Conservation (phyloP, 2,888 invertebrate genomes). For the Pilophorus perplexus region DNA sequence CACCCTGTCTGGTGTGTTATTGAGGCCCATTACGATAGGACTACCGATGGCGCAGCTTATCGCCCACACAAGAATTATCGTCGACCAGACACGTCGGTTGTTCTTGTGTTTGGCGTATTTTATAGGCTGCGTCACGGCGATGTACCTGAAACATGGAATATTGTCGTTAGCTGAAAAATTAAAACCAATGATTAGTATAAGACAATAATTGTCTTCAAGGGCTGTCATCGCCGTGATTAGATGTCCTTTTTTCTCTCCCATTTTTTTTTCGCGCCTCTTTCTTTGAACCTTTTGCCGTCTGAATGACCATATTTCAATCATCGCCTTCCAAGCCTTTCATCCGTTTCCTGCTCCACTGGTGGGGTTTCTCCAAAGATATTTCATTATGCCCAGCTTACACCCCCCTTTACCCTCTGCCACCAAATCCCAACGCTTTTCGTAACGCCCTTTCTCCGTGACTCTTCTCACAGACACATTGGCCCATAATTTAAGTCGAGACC, state of each 20-base stretch:
- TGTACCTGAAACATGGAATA: slow-evolving; percentile 67
- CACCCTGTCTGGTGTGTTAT: slow-evolving; percentile 83
- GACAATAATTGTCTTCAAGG: too few species aligned
- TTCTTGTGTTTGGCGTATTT: slow-evolving; percentile 99
- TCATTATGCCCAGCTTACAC: slow-evolving; percentile 22
- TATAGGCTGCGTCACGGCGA: slow-evolving; percentile 97
- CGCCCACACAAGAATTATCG: slow-evolving; percentile 93
- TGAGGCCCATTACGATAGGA: slow-evolving; percentile 93
- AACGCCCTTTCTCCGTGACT: neutral
- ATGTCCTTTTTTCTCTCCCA: neutral
- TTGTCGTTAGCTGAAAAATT: too few species aligned
- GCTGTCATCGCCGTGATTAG: too few species aligned
- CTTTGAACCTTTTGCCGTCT: slow-evolving; percentile 5
- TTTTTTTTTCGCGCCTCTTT: too few species aligned
- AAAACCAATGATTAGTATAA: too few species aligned
- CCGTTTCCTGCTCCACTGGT: neutral
- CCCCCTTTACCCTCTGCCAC: neutral
- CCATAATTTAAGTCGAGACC: slow-evolving; percentile 3
- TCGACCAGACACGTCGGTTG: slow-evolving; percentile 88
- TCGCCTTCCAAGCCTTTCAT: slow-evolving; percentile 1
- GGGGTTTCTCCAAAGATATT: slow-evolving; percentile 9
- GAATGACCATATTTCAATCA: slow-evolving; percentile 27
- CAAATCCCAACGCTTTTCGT: neutral
- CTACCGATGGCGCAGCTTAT: slow-evolving; percentile 93
- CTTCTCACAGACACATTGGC: neutral